These are phyloP conservation scores for Muscicapa comitata DNA, from an alignment of 2,797 vertebrate genomes.

Conservation along the genomic window DNA sequence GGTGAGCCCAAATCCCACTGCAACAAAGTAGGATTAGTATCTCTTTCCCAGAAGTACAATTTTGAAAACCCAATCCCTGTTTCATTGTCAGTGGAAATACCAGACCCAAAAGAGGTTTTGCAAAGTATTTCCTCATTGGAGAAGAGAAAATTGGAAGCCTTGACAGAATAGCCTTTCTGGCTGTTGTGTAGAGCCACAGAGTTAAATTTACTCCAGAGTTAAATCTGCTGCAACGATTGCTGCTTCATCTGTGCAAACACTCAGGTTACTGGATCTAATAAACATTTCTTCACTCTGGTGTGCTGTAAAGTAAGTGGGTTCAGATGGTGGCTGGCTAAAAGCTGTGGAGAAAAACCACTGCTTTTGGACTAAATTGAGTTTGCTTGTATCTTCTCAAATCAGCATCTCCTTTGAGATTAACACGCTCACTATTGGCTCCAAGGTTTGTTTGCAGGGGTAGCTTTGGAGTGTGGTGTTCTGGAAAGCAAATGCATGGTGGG, in stretches of 20 bases:
- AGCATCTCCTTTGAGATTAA: slow-evolving; percentile 27
- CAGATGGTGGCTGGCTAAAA: slow-evolving; percentile 2
- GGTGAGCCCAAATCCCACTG: slow-evolving; percentile 10
- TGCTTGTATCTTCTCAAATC: slow-evolving; percentile 40
- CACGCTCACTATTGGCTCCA: not conserved
- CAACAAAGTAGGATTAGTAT: not conserved
- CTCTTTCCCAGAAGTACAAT: slow-evolving; percentile 23
- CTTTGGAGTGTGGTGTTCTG: not conserved
- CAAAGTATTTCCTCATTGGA: slow-evolving; percentile 19
- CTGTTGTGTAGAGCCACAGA: slow-evolving; percentile 2
- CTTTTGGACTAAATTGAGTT: slow-evolving; percentile 11
- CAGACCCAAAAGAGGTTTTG: slow-evolving; percentile 2
- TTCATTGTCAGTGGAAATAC: slow-evolving; percentile 45
- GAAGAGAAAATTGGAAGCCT: slow-evolving; percentile 39
- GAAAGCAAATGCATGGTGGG: not conserved
- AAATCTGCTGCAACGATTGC: slow-evolving; percentile 30
- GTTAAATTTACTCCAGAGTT: slow-evolving; percentile 35
- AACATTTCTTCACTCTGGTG: slow-evolving; percentile 53
- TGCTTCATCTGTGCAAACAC: slow-evolving; percentile 53
- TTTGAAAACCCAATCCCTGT: not conserved
- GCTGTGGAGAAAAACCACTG: not conserved
- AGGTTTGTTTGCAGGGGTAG: not conserved
- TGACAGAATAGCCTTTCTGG: not conserved
- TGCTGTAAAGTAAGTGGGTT: slow-evolving; percentile 42
- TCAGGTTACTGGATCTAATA: slow-evolving; percentile 48